Evolutionary conservation across 2,888 invertebrate species (phyloP), one percentile per base, ranked within the genome.

Genomic region (Abrostola tripartita): DNA sequence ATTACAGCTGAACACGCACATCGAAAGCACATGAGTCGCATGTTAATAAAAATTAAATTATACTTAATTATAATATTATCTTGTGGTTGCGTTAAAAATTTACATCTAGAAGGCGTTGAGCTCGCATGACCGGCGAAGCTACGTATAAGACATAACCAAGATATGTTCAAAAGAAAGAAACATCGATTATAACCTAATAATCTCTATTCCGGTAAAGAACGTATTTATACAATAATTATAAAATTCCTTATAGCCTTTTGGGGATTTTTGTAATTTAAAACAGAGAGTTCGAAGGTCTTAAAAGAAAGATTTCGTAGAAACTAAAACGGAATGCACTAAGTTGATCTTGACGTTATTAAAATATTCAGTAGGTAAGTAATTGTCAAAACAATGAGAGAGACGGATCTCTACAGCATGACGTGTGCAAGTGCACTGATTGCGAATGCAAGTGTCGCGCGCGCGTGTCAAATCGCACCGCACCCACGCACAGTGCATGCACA

Each of bases 391-490:
- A 67, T 41, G 9, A 0, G 36, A 61, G 24, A 49, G 7, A 50
- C 10, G 53, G 53, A 59, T 69, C 78, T 78, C 76, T 62, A 68
- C 42, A 52, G 44, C 59, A 51, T 54, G 65, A 67, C 65, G 68
- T 83, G 84, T 78, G 69, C 82, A 71, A 74, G 55, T 66, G 78
- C 79, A 79, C 85, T 90, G 90, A 92, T 90, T 90, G 89, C 89
- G 79, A 90, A 87, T 86, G 86, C 89, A 87, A 89, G 88, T 88
- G 91, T 89, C 89, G 85, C 88, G 78, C 74, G 83, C 87, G 90
- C 92, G 90, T 92, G 90, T 92, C 92, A 89, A 92, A 93, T 93
- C 89, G 89, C 74, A 74, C 68, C 73, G 81, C 87, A 81, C 92
- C 90, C 90, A 92, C 91, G 85, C 88, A 47, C 44, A 12, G 59